phyloP scores from a whole-genome alignment of 2,888 invertebrate species.

The Meloe dianella region DNA sequence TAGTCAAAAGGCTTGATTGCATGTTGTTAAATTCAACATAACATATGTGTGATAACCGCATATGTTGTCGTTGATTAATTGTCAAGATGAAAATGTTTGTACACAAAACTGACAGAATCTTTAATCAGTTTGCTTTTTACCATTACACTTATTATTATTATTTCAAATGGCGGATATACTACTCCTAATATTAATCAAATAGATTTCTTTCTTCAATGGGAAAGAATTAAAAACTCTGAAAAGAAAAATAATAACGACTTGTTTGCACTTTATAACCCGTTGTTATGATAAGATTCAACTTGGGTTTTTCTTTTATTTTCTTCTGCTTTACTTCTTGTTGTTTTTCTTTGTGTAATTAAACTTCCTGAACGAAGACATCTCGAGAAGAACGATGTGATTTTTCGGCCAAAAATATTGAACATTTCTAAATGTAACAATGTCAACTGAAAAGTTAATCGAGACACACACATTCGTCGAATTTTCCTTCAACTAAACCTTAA shows the following conservation, averaged over 20 bases:
- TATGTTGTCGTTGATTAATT: background rate
- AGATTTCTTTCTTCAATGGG: background rate
- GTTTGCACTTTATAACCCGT: background rate
- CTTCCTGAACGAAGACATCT: background rate
- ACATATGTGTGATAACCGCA: slow-evolving; percentile 8
- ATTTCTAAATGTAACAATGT: background rate
- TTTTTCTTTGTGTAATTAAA: background rate
- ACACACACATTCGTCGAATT: slow-evolving; percentile 30
- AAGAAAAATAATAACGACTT: slow-evolving; percentile 1
- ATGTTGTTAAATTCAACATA: slow-evolving; percentile 8
- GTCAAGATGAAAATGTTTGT: background rate
- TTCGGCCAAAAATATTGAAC: background rate
- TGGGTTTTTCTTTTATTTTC: background rate
- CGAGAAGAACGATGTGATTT: background rate
- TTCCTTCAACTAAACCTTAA: slow-evolving; percentile 30
- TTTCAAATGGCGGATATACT: background rate
- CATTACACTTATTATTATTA: background rate
- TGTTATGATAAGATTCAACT: slow-evolving; percentile 6
- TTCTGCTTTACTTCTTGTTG: background rate
- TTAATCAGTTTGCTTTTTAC: background rate
- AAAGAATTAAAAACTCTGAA: slow-evolving; percentile 3
- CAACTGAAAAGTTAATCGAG: slow-evolving; percentile 25
- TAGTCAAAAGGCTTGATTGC: background rate
- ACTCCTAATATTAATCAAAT: background rate
- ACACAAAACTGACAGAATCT: background rate